These are phyloP conservation scores for Scophthalmus maximus DNA, from an alignment of 2,113 vertebrate genomes.

Conservation along the genomic window DNA sequence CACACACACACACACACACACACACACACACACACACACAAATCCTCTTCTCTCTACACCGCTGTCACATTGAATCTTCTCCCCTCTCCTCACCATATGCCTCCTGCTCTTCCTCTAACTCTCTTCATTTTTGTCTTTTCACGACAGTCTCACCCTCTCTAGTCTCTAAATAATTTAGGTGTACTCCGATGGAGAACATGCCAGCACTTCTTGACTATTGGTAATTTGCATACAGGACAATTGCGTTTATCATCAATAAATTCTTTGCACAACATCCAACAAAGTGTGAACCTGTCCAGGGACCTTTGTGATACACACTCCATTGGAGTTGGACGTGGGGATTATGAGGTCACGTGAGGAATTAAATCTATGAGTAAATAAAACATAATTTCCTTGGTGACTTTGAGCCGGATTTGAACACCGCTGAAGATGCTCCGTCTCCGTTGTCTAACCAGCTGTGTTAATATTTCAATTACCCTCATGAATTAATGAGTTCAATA, in stretches of 20 bases:
- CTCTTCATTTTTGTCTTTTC: neutral
- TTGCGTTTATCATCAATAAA: neutral
- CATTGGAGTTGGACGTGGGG: neutral
- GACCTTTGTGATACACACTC: conserved; percentile 12
- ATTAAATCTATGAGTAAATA: conserved; percentile 54
- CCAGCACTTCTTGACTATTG: neutral
- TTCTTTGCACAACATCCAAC: neutral
- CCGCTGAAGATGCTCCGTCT: conserved; percentile 51
- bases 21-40: too few species aligned
- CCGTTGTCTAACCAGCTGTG: conserved; percentile 59
- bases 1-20: too few species aligned
- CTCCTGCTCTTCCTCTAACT: neutral
- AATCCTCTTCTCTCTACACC: neutral
- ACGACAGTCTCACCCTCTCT: neutral
- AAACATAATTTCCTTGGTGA: conserved; percentile 65
- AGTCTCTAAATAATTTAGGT: conserved; percentile 17
- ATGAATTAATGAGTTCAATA: conserved; percentile 78
- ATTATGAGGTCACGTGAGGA: conserved; percentile 3
- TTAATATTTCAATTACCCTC: conserved; percentile 82
- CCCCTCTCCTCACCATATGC: neutral
- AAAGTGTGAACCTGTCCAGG: neutral
- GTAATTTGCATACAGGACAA: conserved; percentile 1
- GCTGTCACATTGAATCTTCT: neutral
- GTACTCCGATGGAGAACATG: neutral
- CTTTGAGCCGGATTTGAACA: conserved; percentile 39